Conservation (phyloP, 2,797 vertebrate species). For the Acanthiza pusilla region DNA sequence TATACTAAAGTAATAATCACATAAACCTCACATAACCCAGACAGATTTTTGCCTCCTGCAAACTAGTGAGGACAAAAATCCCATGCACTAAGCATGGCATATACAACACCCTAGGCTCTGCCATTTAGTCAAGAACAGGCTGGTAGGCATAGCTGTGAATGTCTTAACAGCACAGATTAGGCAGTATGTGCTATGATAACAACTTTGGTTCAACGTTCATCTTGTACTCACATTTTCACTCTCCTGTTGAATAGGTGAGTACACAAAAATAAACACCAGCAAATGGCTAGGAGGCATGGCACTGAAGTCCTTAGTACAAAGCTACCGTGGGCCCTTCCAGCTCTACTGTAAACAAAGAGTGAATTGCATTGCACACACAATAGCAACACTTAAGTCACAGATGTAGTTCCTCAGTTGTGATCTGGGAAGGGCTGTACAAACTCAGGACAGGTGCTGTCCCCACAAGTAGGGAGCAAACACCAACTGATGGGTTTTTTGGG, state of each 20-base stretch:
- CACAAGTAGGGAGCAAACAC: not conserved
- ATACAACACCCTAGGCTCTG: not conserved
- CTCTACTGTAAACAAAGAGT: not conserved
- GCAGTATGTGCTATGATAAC: not conserved
- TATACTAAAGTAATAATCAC: not conserved
- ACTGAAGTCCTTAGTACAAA: not conserved
- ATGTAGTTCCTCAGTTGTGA: not conserved
- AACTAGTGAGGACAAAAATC: not conserved
- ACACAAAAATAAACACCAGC: not conserved
- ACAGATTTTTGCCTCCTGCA: not conserved
- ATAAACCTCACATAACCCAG: not conserved
- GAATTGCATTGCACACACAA: not conserved
- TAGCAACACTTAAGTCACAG: not conserved
- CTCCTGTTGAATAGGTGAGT: not conserved
- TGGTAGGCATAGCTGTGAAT: not conserved
- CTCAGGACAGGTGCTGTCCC: not conserved
- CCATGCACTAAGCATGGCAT: not conserved
- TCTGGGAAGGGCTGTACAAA: not conserved
- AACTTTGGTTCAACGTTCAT: not conserved
- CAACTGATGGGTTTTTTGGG: accelerated
- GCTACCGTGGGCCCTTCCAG: not conserved
- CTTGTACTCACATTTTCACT: not conserved
- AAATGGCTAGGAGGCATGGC: not conserved
- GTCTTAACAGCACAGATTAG: not conserved
- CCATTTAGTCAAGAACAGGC: not conserved